phyloP scores from a whole-genome alignment of 2,797 vertebrate species.

The Pangasius mekongensis region DNA sequence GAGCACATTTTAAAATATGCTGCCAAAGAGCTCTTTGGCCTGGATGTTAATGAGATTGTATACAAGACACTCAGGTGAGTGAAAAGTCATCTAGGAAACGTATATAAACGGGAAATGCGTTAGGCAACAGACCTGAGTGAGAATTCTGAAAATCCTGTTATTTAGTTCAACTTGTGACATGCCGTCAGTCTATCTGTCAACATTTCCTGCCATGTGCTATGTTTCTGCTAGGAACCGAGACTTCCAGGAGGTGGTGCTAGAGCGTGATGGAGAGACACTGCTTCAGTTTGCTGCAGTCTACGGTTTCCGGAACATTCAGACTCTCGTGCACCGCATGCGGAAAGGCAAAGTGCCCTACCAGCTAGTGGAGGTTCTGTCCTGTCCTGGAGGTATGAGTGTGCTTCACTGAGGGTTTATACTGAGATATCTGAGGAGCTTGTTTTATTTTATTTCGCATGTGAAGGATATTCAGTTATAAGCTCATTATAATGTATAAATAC shows the following conservation, averaged over 20 bases:
- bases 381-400: constrained; percentile 83
- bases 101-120: background rate
- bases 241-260: constrained; percentile 92
- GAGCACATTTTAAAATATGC: constrained; percentile 92
- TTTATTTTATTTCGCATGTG: background rate
- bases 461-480: background rate
- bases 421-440: background rate
- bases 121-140: background rate
- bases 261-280: constrained; percentile 88
- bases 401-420: background rate
- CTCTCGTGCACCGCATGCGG: constrained; percentile 88
- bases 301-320: constrained; percentile 95
- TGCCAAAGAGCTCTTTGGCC: constrained; percentile 90
- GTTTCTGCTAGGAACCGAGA: constrained; percentile 85
- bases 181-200: no score
- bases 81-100: background rate
- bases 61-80: constrained; percentile 89
- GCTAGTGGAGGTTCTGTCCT: constrained; percentile 93
- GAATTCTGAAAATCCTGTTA: background rate
- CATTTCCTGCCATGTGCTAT: background rate
- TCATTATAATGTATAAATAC: background rate
- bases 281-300: constrained; percentile 92
- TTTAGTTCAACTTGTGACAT: background rate
- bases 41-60: constrained; percentile 88
- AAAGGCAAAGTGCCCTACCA: constrained; percentile 90